Conservation (phyloP, 2,888 invertebrate species). For the Heliothis peltigera region DNA sequence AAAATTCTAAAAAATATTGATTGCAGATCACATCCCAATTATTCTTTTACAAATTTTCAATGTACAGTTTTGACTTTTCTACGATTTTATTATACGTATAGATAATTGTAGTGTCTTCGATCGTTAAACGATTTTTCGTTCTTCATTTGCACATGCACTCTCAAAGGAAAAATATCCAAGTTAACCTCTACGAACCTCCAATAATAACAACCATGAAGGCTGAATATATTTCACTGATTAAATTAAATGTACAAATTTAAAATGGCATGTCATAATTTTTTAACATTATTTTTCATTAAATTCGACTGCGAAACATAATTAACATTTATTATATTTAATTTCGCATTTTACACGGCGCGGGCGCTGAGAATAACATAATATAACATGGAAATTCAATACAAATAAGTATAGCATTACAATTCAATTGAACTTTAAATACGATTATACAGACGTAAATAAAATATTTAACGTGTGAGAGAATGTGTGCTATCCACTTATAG, state of each 20-base stretch:
- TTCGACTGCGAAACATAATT: slow-evolving; percentile 26
- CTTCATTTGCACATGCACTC: too few relatives aligned
- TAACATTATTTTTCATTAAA: slow-evolving; percentile 14
- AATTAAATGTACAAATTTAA: slow-evolving; percentile 37
- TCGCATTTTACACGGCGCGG: slow-evolving; percentile 7
- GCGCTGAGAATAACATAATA: slow-evolving; percentile 10
- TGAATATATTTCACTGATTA: slow-evolving; percentile 26
- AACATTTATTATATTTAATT: slow-evolving; percentile 31
- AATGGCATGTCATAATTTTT: slow-evolving; percentile 40
- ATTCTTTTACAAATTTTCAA: too few relatives aligned
- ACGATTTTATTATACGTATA: too few relatives aligned
- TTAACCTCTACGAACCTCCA: slow-evolving; percentile 6
- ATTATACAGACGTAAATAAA: slow-evolving; percentile 1
- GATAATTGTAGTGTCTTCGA: too few relatives aligned
- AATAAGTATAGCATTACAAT: background rate
- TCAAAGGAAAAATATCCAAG: background rate
- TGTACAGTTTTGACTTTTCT: too few relatives aligned
- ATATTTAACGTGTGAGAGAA: slow-evolving; percentile 6
- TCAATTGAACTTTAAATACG: background rate
- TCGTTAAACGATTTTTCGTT: too few relatives aligned
- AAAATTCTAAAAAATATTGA: too few relatives aligned
- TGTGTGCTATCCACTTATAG: slow-evolving; percentile 12
- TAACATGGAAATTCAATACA: slow-evolving; percentile 13
- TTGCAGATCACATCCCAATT: too few relatives aligned
- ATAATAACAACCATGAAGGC: slow-evolving; percentile 19